A percentile compares a stretch with the other conserved stretches of the same genome.
phyloP scores from a whole-genome alignment of 1,140 invertebrate species.

The Lordiphosa stackelbergi region DNA sequence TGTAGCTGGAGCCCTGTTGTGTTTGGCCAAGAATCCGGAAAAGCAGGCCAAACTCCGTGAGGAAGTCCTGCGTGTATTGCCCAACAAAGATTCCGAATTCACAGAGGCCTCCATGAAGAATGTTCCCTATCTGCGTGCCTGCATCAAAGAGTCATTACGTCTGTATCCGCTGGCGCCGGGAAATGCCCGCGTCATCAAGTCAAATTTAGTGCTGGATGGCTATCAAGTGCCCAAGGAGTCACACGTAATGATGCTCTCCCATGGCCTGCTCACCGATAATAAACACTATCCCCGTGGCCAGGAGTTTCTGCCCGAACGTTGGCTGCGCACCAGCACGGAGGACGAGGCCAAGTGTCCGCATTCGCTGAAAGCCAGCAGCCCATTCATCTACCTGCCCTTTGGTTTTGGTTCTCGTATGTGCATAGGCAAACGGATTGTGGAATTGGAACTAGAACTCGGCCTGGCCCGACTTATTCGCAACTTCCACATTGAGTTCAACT shows the following conservation, averaged over 20 bases:
- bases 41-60: conserved; percentile 84
- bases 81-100: conserved; percentile 78
- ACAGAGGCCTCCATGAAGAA: conserved; percentile 79
- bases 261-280: conserved; percentile 62
- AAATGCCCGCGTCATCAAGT: conserved; percentile 77
- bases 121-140: conserved; percentile 82
- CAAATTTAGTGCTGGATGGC: conserved; percentile 79
- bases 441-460: conserved; percentile 83
- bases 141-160: conserved; percentile 82
- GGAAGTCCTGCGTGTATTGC: conserved; percentile 82
- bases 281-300: conserved; percentile 78
- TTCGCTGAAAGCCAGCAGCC: conserved; percentile 58
- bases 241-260: conserved; percentile 74
- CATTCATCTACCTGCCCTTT: conserved; percentile 80
- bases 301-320: conserved; percentile 81
- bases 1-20: conserved; percentile 30
- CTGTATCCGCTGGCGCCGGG: conserved; percentile 78
- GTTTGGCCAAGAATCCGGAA: conserved; percentile 84
- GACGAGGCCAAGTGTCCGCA: conserved; percentile 49
- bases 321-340: conserved; percentile 76
- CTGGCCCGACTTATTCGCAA: conserved; percentile 80
- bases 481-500: conserved; percentile 79
- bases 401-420: conserved; percentile 81
- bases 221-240: conserved; percentile 81
- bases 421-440: conserved; percentile 83